Evolutionary conservation across 2,888 invertebrate species (phyloP).

Genomic region (Lithophane semibrunnea): DNA sequence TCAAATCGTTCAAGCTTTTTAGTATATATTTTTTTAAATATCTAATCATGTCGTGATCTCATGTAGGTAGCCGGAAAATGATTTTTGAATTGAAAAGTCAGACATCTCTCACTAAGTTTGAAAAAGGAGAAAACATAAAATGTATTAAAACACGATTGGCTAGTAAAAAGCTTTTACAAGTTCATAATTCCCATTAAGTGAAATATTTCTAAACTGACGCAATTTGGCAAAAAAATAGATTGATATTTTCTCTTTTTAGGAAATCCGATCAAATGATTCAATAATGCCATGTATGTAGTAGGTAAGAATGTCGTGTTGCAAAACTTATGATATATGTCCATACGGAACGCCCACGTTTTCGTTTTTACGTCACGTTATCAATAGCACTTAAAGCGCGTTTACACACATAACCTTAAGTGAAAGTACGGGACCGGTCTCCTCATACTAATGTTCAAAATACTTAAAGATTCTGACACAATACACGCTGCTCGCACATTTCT

Average conservation of each 20-base stretch:
- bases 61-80: not conserved
- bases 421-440: constrained; percentile 84
- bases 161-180: constrained; percentile 24
- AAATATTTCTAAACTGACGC: constrained; percentile 26
- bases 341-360: constrained; percentile 67
- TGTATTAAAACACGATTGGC: constrained; percentile 20
- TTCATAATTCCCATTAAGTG: not conserved
- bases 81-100: not conserved
- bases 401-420: constrained; percentile 89
- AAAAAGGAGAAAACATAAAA: constrained; percentile 31
- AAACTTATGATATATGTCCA: constrained; percentile 64
- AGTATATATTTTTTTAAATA: not conserved
- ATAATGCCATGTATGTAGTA: constrained; percentile 40
- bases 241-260: constrained; percentile 47
- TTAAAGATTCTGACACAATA: constrained; percentile 88
- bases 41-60: not conserved
- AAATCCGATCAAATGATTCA: constrained; percentile 47
- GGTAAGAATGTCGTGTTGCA: constrained; percentile 48
- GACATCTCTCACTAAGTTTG: not conserved
- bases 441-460: constrained; percentile 89
- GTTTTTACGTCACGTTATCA: constrained; percentile 87
- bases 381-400: constrained; percentile 85
- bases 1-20: not conserved
- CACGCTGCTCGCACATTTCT: constrained; percentile 85
- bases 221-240: constrained; percentile 27